A percentile compares a stretch with the other conserved stretches of the same genome.
Conservation (phyloP, 1,140 invertebrate species). For the Drosophila mayri region DNA sequence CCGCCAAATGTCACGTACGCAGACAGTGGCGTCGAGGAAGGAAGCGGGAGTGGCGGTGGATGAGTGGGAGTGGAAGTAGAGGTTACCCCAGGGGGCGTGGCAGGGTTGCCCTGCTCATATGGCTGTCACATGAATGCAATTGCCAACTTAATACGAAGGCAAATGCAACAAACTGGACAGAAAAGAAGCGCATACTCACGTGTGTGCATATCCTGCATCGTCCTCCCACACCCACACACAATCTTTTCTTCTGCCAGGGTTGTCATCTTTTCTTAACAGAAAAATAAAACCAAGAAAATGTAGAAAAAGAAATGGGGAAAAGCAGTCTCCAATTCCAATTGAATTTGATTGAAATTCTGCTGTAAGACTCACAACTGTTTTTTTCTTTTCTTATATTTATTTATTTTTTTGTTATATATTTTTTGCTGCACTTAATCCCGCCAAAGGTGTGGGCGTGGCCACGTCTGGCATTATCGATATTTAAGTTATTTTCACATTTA, state of each 20-base stretch:
- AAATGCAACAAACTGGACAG: conserved; percentile 55
- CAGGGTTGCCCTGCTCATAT: conserved; percentile 37
- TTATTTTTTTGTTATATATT: neutral
- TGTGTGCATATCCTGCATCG: neutral
- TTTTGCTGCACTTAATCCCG: conserved; percentile 15
- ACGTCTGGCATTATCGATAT: conserved; percentile 20
- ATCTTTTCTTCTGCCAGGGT: conserved; percentile 5
- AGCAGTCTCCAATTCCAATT: conserved; percentile 45
- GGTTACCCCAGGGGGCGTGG: neutral
- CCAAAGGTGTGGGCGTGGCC: conserved; percentile 1
- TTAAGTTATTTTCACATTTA: conserved; percentile 17
- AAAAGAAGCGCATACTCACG: neutral
- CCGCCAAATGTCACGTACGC: conserved; percentile 79
- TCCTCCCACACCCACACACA: neutral
- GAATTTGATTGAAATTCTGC: conserved; percentile 61
- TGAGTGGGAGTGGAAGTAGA: neutral
- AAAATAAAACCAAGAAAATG: neutral
- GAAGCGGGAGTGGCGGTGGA: conserved; percentile 13
- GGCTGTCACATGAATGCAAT: conserved; percentile 54
- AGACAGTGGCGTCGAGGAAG: conserved; percentile 56
- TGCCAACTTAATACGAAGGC: conserved; percentile 51
- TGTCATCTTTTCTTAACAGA: conserved; percentile 16
- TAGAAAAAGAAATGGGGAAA: neutral
- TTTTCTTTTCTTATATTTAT: neutral
- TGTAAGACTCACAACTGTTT: neutral